Percentiles rank a stretch among this genome's conserved stretches.
Evolutionary conservation across 2,888 invertebrate species (phyloP).

Genomic region (Acronicta leporina): DNA sequence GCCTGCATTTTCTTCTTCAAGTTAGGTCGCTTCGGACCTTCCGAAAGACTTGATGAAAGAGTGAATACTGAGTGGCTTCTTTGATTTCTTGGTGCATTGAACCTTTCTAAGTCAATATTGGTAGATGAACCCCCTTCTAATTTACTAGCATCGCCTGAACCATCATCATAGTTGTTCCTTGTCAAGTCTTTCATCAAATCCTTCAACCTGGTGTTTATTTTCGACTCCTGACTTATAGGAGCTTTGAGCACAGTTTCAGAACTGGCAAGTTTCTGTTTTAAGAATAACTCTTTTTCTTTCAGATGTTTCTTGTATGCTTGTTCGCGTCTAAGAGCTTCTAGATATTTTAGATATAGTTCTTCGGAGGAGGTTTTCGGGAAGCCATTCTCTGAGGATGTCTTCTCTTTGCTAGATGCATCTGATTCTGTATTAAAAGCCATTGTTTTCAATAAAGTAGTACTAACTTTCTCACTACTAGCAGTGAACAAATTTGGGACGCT

Average conservation of each 20-base stretch:
- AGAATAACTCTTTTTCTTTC: conserved; percentile 79
- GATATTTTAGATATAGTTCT: conserved; percentile 79
- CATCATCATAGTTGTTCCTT: conserved; percentile 83
- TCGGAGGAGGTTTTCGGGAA: conserved; percentile 79
- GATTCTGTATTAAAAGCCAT: conserved; percentile 74
- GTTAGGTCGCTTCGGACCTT: conserved; percentile 66
- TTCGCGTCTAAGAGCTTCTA: conserved; percentile 79
- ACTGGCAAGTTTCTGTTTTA: conserved; percentile 79
- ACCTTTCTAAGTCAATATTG: conserved; percentile 61
- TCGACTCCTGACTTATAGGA: conserved; percentile 59
- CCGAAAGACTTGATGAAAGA: conserved; percentile 78
- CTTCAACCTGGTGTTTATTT: conserved; percentile 71
- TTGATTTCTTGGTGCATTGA: conserved; percentile 64
- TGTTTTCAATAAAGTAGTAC: conserved; percentile 61
- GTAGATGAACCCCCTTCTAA: conserved; percentile 74
- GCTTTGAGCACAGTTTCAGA: conserved; percentile 72
- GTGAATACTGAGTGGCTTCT: conserved; percentile 85
- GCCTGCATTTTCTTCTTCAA: conserved; percentile 68
- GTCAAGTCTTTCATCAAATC: conserved; percentile 82
- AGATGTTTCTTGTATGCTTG: conserved; percentile 78
- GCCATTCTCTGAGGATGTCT: conserved; percentile 70
- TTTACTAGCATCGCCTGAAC: conserved; percentile 85
- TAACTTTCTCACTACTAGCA: conserved; percentile 57
- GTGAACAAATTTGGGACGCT: conserved; percentile 81
- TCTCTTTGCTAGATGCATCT: conserved; percentile 75